Percentiles rank a stretch among this genome's conserved stretches.
These are phyloP conservation scores for Berghia stephanieae DNA, from an alignment of 1,140 invertebrate genomes.

Conservation along the genomic window DNA sequence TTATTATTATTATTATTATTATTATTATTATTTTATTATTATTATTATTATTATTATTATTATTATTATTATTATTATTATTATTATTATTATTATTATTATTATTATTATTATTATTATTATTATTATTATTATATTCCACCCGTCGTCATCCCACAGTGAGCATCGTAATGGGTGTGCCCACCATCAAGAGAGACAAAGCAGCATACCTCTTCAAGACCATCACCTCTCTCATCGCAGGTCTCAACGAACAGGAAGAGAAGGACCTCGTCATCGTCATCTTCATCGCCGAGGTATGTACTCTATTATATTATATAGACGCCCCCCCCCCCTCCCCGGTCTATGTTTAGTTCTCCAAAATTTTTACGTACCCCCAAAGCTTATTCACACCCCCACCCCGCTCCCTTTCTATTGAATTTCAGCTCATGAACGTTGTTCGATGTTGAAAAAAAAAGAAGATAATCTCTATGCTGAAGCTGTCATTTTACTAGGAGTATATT, in stretches of 20 bases:
- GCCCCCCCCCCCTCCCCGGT: no score
- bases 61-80: not conserved
- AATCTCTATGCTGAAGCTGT: no score
- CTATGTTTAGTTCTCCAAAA: no score
- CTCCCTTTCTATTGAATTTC: no score
- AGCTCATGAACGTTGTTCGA: no score
- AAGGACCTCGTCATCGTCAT: slow-evolving; percentile 88
- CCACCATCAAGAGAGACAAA: slow-evolving; percentile 88
- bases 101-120: slow-evolving; percentile 15
- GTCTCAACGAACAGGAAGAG: slow-evolving; percentile 80
- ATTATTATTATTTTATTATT: not conserved
- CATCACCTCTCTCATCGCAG: slow-evolving; percentile 84
- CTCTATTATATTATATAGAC: no score
- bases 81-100: not conserved
- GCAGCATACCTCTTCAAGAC: slow-evolving; percentile 90
- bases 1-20: not conserved
- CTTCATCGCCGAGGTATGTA: slow-evolving; percentile 82
- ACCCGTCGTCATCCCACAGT: slow-evolving; percentile 44
- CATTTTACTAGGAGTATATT: no score
- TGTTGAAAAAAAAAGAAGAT: no score
- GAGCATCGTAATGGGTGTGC: slow-evolving; percentile 85
- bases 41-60: no score
- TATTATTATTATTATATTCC: not conserved
- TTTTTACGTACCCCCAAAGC: no score
- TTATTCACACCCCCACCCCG: no score